phyloP scores from a whole-genome alignment of 2,888 invertebrate genomes.

The Mesodorylaimus sp. region DNA sequence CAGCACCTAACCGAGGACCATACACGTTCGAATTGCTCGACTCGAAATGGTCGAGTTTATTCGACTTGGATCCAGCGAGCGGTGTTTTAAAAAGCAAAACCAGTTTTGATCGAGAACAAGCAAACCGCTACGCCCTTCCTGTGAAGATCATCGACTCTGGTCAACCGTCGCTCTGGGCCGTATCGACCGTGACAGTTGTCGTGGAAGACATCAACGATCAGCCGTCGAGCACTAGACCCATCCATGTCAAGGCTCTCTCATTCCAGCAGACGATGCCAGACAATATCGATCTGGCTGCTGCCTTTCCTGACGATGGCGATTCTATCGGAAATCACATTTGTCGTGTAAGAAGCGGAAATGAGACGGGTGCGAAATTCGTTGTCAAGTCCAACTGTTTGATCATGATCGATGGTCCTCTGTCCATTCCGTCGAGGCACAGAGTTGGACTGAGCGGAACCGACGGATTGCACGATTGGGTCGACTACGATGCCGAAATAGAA shows the following conservation, averaged over 20 bases:
- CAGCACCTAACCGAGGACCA: constrained; percentile 73
- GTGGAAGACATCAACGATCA: constrained; percentile 75
- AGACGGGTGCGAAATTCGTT: too few relatives aligned
- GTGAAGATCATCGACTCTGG: constrained; percentile 77
- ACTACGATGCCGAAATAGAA: constrained; percentile 65
- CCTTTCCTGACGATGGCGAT: constrained; percentile 78
- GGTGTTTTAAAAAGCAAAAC: constrained; percentile 59
- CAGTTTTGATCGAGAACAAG: constrained; percentile 60
- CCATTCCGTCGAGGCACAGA: constrained; percentile 35
- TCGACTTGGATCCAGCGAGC: constrained; percentile 56
- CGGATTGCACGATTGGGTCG: constrained; percentile 63
- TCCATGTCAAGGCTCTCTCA: constrained; percentile 53
- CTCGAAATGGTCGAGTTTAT: constrained; percentile 54
- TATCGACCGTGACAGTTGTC: constrained; percentile 53
- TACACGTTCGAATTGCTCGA: constrained; percentile 61
- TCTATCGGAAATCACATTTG: constrained; percentile 72
- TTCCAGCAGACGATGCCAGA: constrained; percentile 40
- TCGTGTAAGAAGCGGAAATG: constrained; percentile 43
- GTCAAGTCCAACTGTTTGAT: constrained; percentile 43
- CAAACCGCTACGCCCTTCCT: constrained; percentile 51
- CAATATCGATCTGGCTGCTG: constrained; percentile 62
- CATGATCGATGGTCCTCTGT: constrained; percentile 62
- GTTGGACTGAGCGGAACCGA: constrained; percentile 70
- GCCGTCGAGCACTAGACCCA: constrained; percentile 61
- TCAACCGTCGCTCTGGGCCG: constrained; percentile 58